Base-by-base conservation (phyloP, 2,113 vertebrate genomes). In the Crotalus tigris region DNA sequence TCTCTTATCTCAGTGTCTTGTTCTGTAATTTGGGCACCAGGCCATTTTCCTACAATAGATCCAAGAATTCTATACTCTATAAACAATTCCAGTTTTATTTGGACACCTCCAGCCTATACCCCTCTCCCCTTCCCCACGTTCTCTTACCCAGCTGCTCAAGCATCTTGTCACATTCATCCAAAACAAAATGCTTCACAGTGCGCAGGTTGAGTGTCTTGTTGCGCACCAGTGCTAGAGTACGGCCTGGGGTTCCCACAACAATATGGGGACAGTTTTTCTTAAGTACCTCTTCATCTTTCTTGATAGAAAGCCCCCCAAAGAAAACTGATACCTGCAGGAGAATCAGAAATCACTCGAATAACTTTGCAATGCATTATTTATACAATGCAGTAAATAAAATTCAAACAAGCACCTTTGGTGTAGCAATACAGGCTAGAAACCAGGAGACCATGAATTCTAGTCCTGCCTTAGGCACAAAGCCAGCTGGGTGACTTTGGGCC, bases 81-180 rank as follows among this genome's bases (percentile, higher is more conserved):
- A 69, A 69, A 64, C 55, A 90, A 64, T 6, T 29, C 75, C 85
- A 86, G 2, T n/a, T 29, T 39, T 24, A 23, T 0, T 51, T 49
- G 39, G 4, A 15, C 15, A 26, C 29, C 44, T 21, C 57, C 61
- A 23, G 17, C 4, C 24, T 3, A 10, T 3, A 81, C 33, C 54
- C n/a, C 13, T 5, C 55, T 13, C 9, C 75, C 33, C 3, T 69
- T 69, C 29, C 33, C 75, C 33, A 1, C 17, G 75, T 81, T 0
- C 6, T 46, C 89, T 98, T 95, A 98, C 98, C 98, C 59, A 98
- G 97, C 69, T 98, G 98, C 95, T 98, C 98, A 64, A 98, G 97
- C 98, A 98, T 98, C 96, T 98, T 98, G 96, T 98, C 98, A 53
- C 98, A 98, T 91, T 98, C 98, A 93, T 98, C 98, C 97, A 98